phyloP scores from a whole-genome alignment of 2,797 vertebrate genomes.

The Squalus acanthias region DNA sequence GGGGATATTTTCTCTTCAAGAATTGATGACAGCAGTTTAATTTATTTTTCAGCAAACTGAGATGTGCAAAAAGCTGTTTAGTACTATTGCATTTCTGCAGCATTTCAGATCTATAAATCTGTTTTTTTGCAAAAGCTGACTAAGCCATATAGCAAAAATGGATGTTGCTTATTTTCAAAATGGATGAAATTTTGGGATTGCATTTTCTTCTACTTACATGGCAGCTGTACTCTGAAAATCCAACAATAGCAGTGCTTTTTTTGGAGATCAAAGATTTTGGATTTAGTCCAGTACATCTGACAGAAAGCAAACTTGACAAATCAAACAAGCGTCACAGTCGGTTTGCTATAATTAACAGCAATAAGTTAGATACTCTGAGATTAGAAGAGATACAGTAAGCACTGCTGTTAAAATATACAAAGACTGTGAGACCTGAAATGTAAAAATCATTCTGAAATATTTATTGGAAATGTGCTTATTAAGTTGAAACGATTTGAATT shows the following conservation, averaged over 20 bases:
- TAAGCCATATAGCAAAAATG: slow-evolving; percentile 42
- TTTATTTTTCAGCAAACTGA: neutral
- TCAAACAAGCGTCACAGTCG: neutral
- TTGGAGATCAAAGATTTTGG: slow-evolving; percentile 38
- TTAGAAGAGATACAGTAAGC: neutral
- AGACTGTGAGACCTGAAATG: neutral
- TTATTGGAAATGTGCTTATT: neutral
- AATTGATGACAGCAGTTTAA: neutral
- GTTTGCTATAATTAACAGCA: neutral
- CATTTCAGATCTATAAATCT: slow-evolving; percentile 40
- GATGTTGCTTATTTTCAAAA: slow-evolving; percentile 45
- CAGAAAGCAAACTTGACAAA: slow-evolving; percentile 45
- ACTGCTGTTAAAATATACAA: neutral
- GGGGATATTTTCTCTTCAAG: neutral
- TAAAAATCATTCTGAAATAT: neutral
- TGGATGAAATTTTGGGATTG: slow-evolving; percentile 41
- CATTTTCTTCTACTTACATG: neutral
- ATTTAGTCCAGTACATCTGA: slow-evolving; percentile 45
- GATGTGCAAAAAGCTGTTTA: neutral
- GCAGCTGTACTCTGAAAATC: slow-evolving; percentile 40
- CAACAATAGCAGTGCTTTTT: slow-evolving; percentile 34
- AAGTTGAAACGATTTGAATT: neutral
- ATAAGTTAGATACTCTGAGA: neutral
- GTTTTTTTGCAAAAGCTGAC: slow-evolving; percentile 45
- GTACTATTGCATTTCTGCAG: neutral